A percentile compares a stretch with the other conserved stretches of the same genome.
These are phyloP conservation scores for Drosophila nannoptera DNA, from an alignment of 1,140 invertebrate genomes.

Conservation along the genomic window DNA sequence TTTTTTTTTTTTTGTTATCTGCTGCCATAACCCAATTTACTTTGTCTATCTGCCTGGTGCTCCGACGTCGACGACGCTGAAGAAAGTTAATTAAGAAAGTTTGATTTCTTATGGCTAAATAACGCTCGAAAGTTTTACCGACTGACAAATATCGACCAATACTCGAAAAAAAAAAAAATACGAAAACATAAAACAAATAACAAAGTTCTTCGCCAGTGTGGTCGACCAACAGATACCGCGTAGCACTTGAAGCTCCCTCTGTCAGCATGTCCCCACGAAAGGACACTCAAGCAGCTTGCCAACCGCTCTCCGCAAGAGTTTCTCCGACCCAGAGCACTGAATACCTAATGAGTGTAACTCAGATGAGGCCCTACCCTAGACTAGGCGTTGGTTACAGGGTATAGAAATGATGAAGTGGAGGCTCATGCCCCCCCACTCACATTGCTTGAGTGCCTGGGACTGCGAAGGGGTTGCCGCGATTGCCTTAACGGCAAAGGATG, in stretches of 20 bases:
- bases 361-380: too few species aligned
- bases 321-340: too few species aligned
- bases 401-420: conserved; percentile 39
- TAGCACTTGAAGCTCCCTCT: neutral
- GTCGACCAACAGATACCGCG: neutral
- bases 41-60: conserved; percentile 33
- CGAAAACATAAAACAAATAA: conserved; percentile 31
- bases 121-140: conserved; percentile 72
- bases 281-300: too few species aligned
- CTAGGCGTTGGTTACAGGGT: neutral
- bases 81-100: conserved; percentile 77
- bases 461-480: conserved; percentile 31
- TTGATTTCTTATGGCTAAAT: conserved; percentile 77
- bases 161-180: conserved; percentile 29
- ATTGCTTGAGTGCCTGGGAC: conserved; percentile 30
- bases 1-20: conserved; percentile 13
- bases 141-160: conserved; percentile 52
- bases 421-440: conserved; percentile 36
- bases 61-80: conserved; percentile 41
- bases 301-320: too few species aligned
- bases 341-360: too few species aligned
- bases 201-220: neutral
- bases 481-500: conserved; percentile 10
- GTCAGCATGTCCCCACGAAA: too few species aligned
- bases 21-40: conserved; percentile 38